Evolutionary conservation across 1,140 invertebrate species (phyloP), one percentile per base, ranked within the genome.

Genomic region (Phthorimaea operculella): DNA sequence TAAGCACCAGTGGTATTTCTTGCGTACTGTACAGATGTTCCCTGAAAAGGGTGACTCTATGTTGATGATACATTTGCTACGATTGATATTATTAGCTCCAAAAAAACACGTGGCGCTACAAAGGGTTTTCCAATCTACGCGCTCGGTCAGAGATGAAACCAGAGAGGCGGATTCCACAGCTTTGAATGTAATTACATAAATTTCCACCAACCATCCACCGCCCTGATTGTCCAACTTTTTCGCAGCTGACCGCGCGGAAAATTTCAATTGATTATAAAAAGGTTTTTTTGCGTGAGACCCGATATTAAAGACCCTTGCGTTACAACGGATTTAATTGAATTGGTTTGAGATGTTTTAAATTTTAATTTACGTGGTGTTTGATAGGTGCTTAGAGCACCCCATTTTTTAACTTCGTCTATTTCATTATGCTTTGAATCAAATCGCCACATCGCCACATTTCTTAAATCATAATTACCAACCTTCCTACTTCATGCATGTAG

Each of bases 251-350:
- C 33, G 49, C 17, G 36, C 15, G 33, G 56, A 51, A 52, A 53
- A 52, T 57, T 57, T 34, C 56, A 57, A 52, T 57, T 57, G 56
- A 57, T 57, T 53, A 49, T 47, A 57, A 57, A 57, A 57, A 53
- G 44, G 51, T 48, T 56, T 56, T 50, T 49, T 55, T 11, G n/a
- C 34, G 54, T 39, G 6, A 36, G 49, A 55, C 33, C 28, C 39
- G 18, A 54, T 39, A 34, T 36, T n/a, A 44, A 54, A 10, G 36
- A 39, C 36, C 36, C 36, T 39, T n/a, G 10, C 10, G 36, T 39
- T 39, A 39, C 36, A 39, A 39, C 10, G 36, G 10, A 12, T 39
- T 39, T 39, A 39, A 39, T 39, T 39, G n/a, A 39, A 39, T n/a
- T 28, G 36, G 10, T 39, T 39, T 28, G 21, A 39, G 36, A 39